Conservation (phyloP, 2,888 invertebrate genomes). For the Diaperis boleti region DNA sequence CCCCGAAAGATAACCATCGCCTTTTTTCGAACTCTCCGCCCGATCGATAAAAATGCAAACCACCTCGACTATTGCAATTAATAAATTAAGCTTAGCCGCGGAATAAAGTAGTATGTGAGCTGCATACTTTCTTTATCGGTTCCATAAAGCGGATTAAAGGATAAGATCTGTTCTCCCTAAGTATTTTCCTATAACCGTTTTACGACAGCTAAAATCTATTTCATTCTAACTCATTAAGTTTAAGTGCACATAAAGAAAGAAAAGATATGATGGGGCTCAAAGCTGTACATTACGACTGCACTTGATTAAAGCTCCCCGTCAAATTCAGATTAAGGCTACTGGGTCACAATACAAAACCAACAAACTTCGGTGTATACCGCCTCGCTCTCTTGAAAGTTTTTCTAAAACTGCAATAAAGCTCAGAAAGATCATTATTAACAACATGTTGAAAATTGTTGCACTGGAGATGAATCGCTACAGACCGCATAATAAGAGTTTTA, state of each 20-base stretch:
- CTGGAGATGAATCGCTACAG: neutral
- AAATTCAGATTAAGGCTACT: constrained; percentile 55
- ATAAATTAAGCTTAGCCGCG: constrained; percentile 33
- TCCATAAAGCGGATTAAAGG: constrained; percentile 61
- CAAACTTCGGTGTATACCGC: neutral
- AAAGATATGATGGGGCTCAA: constrained; percentile 48
- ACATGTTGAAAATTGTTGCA: constrained; percentile 10
- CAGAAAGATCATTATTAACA: constrained; percentile 12
- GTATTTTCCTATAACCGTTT: constrained; percentile 62
- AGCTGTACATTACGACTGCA: constrained; percentile 53
- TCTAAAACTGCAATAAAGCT: constrained; percentile 6
- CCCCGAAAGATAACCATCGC: constrained; percentile 5
- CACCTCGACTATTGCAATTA: constrained; percentile 24
- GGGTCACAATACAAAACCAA: constrained; percentile 32
- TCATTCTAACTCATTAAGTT: constrained; percentile 62
- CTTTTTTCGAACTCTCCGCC: constrained; percentile 1
- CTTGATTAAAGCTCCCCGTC: constrained; percentile 57
- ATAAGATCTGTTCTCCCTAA: constrained; percentile 59
- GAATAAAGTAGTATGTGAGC: constrained; percentile 35
- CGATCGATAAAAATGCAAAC: constrained; percentile 28
- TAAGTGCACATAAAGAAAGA: constrained; percentile 60
- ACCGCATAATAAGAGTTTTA: constrained; percentile 10
- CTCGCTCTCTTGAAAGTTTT: constrained; percentile 6
- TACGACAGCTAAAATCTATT: constrained; percentile 60
- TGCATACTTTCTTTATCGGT: constrained; percentile 60